Evolutionary conservation across 2,888 invertebrate species (phyloP).

Genomic region (Ochropleura plecta): DNA sequence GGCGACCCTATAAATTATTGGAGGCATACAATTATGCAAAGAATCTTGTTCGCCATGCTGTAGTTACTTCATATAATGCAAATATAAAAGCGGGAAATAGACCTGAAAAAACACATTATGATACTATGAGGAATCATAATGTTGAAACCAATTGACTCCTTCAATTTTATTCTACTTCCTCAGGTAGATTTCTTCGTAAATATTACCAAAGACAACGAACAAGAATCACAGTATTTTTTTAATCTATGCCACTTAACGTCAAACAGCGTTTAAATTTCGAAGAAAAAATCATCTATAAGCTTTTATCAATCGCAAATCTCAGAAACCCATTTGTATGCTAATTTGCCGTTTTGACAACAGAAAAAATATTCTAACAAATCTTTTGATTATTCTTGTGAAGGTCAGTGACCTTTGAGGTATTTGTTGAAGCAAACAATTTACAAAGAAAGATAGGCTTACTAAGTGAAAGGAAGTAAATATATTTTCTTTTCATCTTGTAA

Average conservation of each 20-base stretch:
- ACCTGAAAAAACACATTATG: background rate
- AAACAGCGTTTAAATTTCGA: conserved; percentile 13
- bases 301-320: conserved; percentile 19
- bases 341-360: conserved; percentile 39
- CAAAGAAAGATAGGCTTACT: conserved; percentile 25
- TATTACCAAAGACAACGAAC: background rate
- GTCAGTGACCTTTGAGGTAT: conserved; percentile 36
- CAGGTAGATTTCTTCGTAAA: background rate
- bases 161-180: background rate
- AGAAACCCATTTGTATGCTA: conserved; percentile 49
- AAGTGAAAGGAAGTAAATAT: conserved; percentile 13
- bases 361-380: conserved; percentile 28
- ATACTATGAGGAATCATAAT: background rate
- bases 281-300: conserved; percentile 9
- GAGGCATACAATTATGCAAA: conserved; percentile 65
- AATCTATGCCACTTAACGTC: conserved; percentile 29
- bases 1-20: conserved; percentile 67
- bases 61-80: conserved; percentile 38
- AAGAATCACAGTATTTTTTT: conserved; percentile 9
- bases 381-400: conserved; percentile 23
- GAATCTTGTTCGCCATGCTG: conserved; percentile 46
- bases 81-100: conserved; percentile 17
- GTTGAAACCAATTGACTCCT: background rate
- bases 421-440: conserved; percentile 32
- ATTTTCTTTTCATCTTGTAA: conserved; percentile 20